phyloP scores from a whole-genome alignment of 2,797 vertebrate genomes.

The Podarcis lilfordi region DNA sequence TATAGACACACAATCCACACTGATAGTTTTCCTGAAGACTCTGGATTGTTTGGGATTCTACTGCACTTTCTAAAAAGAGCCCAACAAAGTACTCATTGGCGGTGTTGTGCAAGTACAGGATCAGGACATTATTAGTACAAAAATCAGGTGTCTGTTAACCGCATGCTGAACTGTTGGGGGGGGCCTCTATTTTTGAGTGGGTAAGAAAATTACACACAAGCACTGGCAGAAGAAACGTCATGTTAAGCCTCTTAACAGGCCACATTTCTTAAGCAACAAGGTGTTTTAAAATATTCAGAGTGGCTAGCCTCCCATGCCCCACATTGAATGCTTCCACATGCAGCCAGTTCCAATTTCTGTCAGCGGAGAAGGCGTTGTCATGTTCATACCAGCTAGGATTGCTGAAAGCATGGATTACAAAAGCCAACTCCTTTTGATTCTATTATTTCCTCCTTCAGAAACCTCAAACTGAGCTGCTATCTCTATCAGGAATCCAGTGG shows the following conservation, averaged over 20 bases:
- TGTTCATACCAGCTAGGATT: background rate
- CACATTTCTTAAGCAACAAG: background rate
- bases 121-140: background rate
- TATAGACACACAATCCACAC: background rate
- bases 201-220: background rate
- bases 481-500: slow-evolving; percentile 25
- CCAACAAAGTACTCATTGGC: background rate
- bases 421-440: background rate
- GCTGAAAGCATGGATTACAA: background rate
- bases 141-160: background rate
- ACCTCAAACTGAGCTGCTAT: background rate
- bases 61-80: background rate
- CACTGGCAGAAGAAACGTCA: background rate
- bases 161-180: background rate
- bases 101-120: background rate
- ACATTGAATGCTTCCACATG: background rate
- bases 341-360: background rate
- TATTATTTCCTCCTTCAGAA: slow-evolving; percentile 6
- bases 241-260: background rate
- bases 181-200: background rate
- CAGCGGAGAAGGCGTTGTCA: background rate
- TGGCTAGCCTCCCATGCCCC: background rate
- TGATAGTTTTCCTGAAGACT: background rate
- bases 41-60: background rate
- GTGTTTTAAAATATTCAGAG: background rate